phyloP scores from a whole-genome alignment of 23 tunicate species.

The Phallusia fumigata region DNA sequence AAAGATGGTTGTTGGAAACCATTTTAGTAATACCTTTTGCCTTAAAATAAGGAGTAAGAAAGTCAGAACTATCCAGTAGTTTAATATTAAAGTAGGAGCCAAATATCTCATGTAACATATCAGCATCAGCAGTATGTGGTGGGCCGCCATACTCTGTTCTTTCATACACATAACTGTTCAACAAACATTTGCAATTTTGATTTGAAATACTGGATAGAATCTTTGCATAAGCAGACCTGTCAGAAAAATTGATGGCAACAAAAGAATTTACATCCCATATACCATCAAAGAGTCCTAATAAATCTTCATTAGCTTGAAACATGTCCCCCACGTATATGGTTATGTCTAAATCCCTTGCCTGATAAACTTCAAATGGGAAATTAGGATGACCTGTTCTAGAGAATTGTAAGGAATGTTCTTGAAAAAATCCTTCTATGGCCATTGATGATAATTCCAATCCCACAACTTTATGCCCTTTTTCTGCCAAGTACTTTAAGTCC shows the following conservation, averaged over 20 bases:
- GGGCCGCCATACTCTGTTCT: conserved; percentile 34
- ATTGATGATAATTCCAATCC: conserved; percentile 46
- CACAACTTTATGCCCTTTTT: conserved; percentile 45
- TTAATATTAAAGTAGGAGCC: neutral
- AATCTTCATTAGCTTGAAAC: conserved; percentile 14
- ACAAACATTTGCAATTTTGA: neutral
- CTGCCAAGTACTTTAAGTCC: conserved; percentile 46
- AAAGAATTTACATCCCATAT: conserved; percentile 36
- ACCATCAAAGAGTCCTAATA: conserved; percentile 43
- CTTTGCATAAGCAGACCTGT: conserved; percentile 26
- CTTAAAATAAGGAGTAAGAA: neutral
- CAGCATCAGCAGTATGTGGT: conserved; percentile 5
- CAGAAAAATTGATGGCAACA: conserved; percentile 37
- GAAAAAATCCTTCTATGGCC: conserved; percentile 28
- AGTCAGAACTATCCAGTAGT: neutral
- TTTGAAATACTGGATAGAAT: conserved; percentile 20
- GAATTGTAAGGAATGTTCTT: conserved; percentile 10
- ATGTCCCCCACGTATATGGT: conserved; percentile 43
- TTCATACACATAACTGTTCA: conserved; percentile 12
- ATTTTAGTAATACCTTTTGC: neutral
- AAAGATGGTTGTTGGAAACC: neutral
- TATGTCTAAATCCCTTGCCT: conserved; percentile 21
- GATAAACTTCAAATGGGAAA: neutral
- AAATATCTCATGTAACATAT: neutral
- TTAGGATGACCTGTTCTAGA: neutral